Evolutionary conservation across 2,113 vertebrate genomes (phyloP).

Genomic region (Lontra canadensis): DNA sequence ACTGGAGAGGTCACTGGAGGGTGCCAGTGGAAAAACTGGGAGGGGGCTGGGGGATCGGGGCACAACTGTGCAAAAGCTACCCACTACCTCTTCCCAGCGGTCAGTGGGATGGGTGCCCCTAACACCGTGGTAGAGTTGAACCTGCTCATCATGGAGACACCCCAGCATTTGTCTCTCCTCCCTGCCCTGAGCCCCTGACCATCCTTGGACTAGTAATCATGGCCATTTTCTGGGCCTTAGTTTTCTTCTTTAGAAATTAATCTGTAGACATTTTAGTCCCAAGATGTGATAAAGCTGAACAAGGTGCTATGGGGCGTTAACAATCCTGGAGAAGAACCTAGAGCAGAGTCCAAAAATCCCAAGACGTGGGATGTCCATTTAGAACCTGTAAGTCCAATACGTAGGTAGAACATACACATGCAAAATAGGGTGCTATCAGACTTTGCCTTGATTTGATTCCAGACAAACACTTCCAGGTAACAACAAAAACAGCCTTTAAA

Average conservation of each 20-base stretch:
- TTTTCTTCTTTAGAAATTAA: background rate
- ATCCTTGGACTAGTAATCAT: background rate
- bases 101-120: rapidly evolving
- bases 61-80: background rate
- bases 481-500: too few relatives aligned
- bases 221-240: background rate
- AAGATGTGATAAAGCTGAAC: background rate
- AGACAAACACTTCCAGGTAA: background rate
- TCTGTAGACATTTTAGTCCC: background rate
- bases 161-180: background rate
- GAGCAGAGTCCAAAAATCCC: background rate
- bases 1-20: background rate
- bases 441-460: background rate
- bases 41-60: rapidly evolving
- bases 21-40: background rate
- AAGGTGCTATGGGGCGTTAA: background rate
- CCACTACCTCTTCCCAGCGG: background rate
- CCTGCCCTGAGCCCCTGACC: too few relatives aligned
- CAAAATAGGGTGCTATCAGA: background rate
- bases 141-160: rapidly evolving
- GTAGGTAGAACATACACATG: background rate
- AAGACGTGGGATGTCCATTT: too few relatives aligned
- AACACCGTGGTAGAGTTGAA: rapidly evolving
- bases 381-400: too few relatives aligned
- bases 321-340: background rate